Base-by-base conservation (phyloP, 2,888 invertebrate species). In the Hirtodrosophila confusa region DNA sequence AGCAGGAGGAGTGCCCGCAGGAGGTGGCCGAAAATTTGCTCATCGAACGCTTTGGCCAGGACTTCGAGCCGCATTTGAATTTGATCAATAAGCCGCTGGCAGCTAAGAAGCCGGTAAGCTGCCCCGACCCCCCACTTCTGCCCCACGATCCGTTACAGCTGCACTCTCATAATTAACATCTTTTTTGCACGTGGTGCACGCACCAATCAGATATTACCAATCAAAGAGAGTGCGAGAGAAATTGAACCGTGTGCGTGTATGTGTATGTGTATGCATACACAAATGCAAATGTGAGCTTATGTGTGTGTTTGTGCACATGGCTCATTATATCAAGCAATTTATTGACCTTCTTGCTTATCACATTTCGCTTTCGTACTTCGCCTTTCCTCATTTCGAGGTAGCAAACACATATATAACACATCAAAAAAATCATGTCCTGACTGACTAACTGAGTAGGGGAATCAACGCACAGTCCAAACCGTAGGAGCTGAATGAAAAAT, bases 41-140 rank as follows among this genome's bases (percentile, higher is more conserved):
- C n/a, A 89, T 90, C 70, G 90, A 90, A 69, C 91, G 90, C 82
- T 92, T 89, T 49, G 91, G 91, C 27, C 91, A 91, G 75, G 91
- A 91, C 60, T 92, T 92, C 75, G 91, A 92, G 77, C 92, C 91
- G 49, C 91, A 91, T 76, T 83, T 92, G 63, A 92, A 92, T 85
- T 86, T 92, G 58, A 89, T 90, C 49, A 91, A 91, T 57, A 92
- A 92, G 84, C 92, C 92, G 64, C 84, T 92, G 72, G 89, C 90
- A 55, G 91, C 92, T 8, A 92, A 92, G 75, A 92, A 92, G 84
- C 89, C 89, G 88, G 91, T 91, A 88, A 89, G 90, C 17, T 17
- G 17, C 17, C 17, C n/a, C n/a, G n/a, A n/a, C n/a, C n/a, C 17
- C 17, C 17, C 17, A n/a, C n/a, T n/a, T n/a, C n/a, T n/a, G n/a